phyloP scores from a whole-genome alignment of 2,888 invertebrate species.

The Anticlea derivata region DNA sequence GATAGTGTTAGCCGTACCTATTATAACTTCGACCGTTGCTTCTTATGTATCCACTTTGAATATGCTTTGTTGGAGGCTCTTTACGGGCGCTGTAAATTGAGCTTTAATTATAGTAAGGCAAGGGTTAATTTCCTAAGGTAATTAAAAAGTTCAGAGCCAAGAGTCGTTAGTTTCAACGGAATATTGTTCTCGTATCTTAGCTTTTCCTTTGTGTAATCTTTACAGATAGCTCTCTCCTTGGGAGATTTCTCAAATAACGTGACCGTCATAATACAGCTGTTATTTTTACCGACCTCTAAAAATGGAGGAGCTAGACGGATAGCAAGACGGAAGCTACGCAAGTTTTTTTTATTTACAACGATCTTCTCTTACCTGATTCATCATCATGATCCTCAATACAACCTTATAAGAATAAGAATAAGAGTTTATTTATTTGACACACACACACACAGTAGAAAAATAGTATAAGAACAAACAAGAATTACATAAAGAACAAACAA shows the following conservation, averaged over 20 bases:
- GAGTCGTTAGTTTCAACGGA: constrained; percentile 16
- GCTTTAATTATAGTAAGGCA: constrained; percentile 24
- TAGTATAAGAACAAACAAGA: too few relatives aligned
- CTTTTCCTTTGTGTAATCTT: constrained; percentile 11
- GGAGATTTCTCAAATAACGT: background rate
- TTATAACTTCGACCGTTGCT: constrained; percentile 28
- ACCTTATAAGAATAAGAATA: too few relatives aligned
- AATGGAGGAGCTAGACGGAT: too few relatives aligned
- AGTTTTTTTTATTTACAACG: too few relatives aligned
- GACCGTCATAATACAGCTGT: background rate
- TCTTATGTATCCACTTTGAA: constrained; percentile 26
- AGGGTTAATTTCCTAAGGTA: constrained; percentile 21
- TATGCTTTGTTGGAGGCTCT: constrained; percentile 30
- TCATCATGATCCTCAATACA: too few relatives aligned
- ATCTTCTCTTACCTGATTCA: too few relatives aligned
- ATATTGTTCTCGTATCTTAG: constrained; percentile 20
- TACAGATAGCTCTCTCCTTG: background rate
- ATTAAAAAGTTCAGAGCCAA: constrained; percentile 21
- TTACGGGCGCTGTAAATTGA: constrained; percentile 25
- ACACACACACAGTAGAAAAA: too few relatives aligned
- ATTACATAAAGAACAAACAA: too few relatives aligned
- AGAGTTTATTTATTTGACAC: too few relatives aligned
- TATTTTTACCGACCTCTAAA: too few relatives aligned
- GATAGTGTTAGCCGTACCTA: constrained; percentile 25
- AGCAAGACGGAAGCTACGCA: too few relatives aligned